Base-by-base conservation (phyloP, 2,797 vertebrate genomes). In the Sebastes minor region DNA sequence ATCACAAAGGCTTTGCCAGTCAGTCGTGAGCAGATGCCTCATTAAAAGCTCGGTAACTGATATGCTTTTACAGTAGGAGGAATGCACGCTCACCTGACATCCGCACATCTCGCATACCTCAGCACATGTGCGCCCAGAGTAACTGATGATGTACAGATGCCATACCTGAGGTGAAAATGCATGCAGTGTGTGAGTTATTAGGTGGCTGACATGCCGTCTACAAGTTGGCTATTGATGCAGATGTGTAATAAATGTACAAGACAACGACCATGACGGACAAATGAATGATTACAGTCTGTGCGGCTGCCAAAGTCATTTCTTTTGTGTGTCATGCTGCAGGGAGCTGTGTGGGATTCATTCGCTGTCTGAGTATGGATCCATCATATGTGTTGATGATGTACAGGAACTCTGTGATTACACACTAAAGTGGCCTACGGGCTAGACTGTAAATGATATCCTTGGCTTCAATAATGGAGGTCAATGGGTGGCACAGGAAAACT, bases 331-430 rank as follows among this genome's bases (percentile, higher is more conserved):
- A 84, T 86, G 78, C 72, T 66, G 67, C 77, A 63, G 68, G 76
- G 76, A 80, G 59, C 73, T 61, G 57, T 30, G 71, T 30, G 67
- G 77, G 82, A 86, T 70, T 72, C 67, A 87, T 88, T 78, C 78
- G 53, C 78, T 67, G 84, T 79, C 84, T 56, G 71, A 22, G 6
- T 30, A 70, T 76, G 81, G 84, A 91, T 90, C 75, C 53, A 74
- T 89, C 83, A 78, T 74, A 20, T 65, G 46, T 76, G 35, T 75
- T 86, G 88, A 87, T 12, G 72, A 89, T 87, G 80, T 73, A 90
- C 86, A 91, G 93, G 85, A 92, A 93, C 85, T 62, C 73, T 86
- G 87, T 91, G 90, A 93, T 94, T 91, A 90, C 76, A 80, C 81
- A 67, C 76, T 68, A 7, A 83, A 86, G 56, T 35, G 55, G 73